Base-by-base conservation (phyloP, 2,888 invertebrate species). In the Cetonia aurata region DNA sequence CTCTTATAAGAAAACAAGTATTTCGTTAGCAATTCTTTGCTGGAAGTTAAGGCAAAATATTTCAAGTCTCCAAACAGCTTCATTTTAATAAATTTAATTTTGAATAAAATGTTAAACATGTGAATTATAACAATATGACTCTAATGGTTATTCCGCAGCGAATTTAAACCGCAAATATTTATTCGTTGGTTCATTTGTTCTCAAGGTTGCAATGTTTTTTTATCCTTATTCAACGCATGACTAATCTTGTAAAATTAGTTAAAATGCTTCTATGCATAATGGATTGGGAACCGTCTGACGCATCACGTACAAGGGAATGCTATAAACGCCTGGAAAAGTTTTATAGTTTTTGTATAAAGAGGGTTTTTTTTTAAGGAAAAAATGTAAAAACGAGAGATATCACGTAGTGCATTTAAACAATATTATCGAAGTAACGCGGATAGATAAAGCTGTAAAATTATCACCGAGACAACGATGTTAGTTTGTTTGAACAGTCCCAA, bases 161-260 rank as follows among this genome's bases (percentile, higher is more conserved):
- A 25, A 37, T 62, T 62, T 50, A 33, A 62, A 62, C 62, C 62
- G 62, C 62, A 62, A 62, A 62, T 62, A 62, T 62, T 62, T 62
- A 62, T 62, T 31, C 50, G 44, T 48, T 50, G 48, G 15, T 62
- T 62, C 50, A 62, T 62, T 62, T 37, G 62, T 17, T 50, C 13
- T 48, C 62, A 62, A 62, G 62, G 62, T 62, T 62, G 48, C 17
- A 25, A 19, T 6, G 10, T 62, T 62, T 62, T 62, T 62, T 19
- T 15, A 1, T 6, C 13, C 17, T 15, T 48, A 52, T 50, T 13
- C 12, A 37, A 50, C 25, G 48, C 12, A 37, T 62, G 62, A 62
- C 62, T 62, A 62, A 62, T 31, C 31, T 62, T 12, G 48, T 62
- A 50, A 62, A 62, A 62, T 33, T 10, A 33, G 25, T 60, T 46